These are phyloP conservation scores for Atherinosoma microstoma DNA, from an alignment of 2,797 vertebrate genomes.

Conservation along the genomic window DNA sequence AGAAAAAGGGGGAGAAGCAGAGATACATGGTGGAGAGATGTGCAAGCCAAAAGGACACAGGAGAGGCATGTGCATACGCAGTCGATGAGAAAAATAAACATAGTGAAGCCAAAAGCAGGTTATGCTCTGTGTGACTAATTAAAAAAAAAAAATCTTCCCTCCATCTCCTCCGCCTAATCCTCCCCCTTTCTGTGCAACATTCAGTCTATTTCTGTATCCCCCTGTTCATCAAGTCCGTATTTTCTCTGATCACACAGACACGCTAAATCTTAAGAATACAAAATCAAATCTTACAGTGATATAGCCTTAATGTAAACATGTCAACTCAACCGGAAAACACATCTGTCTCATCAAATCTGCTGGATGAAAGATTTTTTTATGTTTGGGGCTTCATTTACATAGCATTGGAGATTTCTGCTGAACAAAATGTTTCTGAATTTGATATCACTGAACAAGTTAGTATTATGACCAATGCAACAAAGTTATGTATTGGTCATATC, in stretches of 20 bases:
- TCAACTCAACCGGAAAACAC: constrained; percentile 37
- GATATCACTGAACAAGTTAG: neutral
- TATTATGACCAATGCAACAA: too few relatives aligned
- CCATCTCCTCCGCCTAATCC: constrained; percentile 54
- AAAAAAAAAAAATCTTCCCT: constrained; percentile 69
- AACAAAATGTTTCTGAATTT: neutral
- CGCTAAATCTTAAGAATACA: constrained; percentile 46
- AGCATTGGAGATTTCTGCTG: neutral
- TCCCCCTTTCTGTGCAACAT: constrained; percentile 53
- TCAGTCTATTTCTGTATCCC: constrained; percentile 73
- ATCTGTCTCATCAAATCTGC: constrained; percentile 52
- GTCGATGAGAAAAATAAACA: constrained; percentile 83
- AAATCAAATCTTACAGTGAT: neutral
- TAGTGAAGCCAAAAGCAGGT: constrained; percentile 76
- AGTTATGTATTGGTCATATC: neutral
- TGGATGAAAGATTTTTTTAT: constrained; percentile 19
- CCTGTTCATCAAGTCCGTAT: constrained; percentile 50
- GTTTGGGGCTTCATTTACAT: constrained; percentile 18
- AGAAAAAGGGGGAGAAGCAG: constrained; percentile 14
- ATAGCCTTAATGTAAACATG: constrained; percentile 27
- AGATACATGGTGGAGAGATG: constrained; percentile 5
- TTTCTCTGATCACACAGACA: constrained; percentile 58
- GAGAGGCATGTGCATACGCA: constrained; percentile 75
- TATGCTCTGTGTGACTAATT: constrained; percentile 83
- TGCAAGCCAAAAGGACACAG: constrained; percentile 78